These are phyloP conservation scores for Polyommatus icarus DNA, from an alignment of 2,888 invertebrate species.

Conservation along the genomic window DNA sequence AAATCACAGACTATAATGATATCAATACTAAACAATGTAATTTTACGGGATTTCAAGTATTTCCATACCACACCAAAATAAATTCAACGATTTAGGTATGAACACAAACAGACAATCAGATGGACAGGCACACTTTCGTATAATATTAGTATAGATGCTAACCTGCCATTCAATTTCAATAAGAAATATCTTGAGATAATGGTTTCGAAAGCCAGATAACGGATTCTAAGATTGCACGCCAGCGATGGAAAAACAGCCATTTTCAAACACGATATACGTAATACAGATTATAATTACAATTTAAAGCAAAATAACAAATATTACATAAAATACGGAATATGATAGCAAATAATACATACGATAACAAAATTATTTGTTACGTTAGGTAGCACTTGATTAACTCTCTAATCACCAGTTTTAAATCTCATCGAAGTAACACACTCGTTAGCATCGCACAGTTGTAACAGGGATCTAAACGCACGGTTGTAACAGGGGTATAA, in stretches of 20 bases:
- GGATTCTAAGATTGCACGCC: conserved; percentile 12
- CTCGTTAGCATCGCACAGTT: background rate
- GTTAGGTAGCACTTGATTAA: background rate
- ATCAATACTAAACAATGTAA: background rate
- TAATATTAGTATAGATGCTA: too few relatives aligned
- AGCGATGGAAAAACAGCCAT: background rate
- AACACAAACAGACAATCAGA: background rate
- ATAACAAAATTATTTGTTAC: background rate
- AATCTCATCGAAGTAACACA: background rate
- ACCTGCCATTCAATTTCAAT: background rate
- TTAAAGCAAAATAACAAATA: background rate
- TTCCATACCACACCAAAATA: too few relatives aligned
- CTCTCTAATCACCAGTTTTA: background rate
- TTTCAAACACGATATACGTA: background rate
- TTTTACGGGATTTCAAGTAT: background rate
- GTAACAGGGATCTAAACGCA: background rate
- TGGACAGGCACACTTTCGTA: background rate
- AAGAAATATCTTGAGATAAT: background rate
- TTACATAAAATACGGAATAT: background rate
- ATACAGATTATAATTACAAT: background rate
- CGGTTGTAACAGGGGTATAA: background rate
- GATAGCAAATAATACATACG: background rate
- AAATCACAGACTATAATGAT: too few relatives aligned
- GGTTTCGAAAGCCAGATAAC: conserved; percentile 12
- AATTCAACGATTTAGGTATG: too few relatives aligned